Base-by-base conservation (phyloP, 2,888 invertebrate species). In the Nephrocerus scutellatus region DNA sequence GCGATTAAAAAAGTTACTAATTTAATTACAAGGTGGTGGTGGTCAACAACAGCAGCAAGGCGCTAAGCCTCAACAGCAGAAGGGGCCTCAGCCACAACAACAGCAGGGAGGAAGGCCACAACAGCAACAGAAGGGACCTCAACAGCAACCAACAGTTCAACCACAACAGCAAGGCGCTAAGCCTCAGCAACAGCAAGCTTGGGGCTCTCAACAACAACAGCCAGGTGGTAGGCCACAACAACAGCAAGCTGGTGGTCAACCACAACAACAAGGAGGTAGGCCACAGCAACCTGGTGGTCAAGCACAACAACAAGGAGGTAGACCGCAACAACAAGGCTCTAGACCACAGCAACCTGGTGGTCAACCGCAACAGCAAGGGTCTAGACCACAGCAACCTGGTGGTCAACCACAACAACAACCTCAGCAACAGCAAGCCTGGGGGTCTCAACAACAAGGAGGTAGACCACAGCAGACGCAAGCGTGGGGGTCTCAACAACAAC, bases 281-380 rank as follows among this genome's bases (percentile, higher is more conserved):
- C 40, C 36, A 20, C 46, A 44, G 22, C 39, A 41, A 20, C 31
- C 34, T 14, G 14, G 19, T 3, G 32, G 37, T 30, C 29, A 20
- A 15, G 32, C 35, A 19, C 29, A 33, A 12, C 33, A 30, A 24
- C 41, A 23, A 29, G 47, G 35, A 37, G 28, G 29, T 10, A 30
- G 30, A 10, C 14, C 30, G 14, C 30, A 24, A 14, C 30, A 34
- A 16, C 48, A 40, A n/a, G 41, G 36, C 16, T 47, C 31, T 28
- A 26, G 41, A 23, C 21, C 15, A 25, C 15, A 28, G 12, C 43
- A 41, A 19, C 43, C 25, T 15, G 19, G 29, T 19, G 31, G 39
- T 13, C 29, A 24, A 12, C 45, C 19, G 18, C 22, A 25, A n/a
- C 41, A 40, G 10, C 36, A 34, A 19, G 28, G 41, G 24, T 23